Evolutionary conservation across 2,888 invertebrate genomes (phyloP).

Genomic region (Melanargia galathea): DNA sequence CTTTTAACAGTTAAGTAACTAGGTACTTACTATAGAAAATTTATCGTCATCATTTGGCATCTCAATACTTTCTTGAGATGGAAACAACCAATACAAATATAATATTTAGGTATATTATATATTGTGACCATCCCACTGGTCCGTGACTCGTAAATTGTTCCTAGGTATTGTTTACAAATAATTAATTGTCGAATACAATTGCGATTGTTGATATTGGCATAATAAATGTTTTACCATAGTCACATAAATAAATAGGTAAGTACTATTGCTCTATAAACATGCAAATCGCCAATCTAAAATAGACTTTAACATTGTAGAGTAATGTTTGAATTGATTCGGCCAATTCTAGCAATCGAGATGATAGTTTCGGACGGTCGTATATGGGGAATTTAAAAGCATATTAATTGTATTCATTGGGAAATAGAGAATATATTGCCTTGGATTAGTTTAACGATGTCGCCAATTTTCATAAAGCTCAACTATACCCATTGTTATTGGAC

Average conservation of each 20-base stretch:
- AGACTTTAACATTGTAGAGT: slow-evolving; percentile 41
- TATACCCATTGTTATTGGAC: slow-evolving; percentile 24
- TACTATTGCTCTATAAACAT: slow-evolving; percentile 36
- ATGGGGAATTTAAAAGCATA: slow-evolving; percentile 68
- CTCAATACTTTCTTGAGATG: too few relatives aligned
- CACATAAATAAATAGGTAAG: slow-evolving; percentile 56
- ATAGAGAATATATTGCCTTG: slow-evolving; percentile 79
- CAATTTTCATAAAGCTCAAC: slow-evolving; percentile 43
- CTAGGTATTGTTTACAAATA: slow-evolving; percentile 76
- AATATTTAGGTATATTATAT: too few relatives aligned
- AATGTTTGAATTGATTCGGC: slow-evolving; percentile 12
- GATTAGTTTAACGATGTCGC: slow-evolving; percentile 71
- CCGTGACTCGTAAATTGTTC: slow-evolving; percentile 51
- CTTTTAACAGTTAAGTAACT: too few relatives aligned
- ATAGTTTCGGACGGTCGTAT: slow-evolving; percentile 63
- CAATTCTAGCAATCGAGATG: slow-evolving; percentile 19
- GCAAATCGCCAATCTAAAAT: slow-evolving; percentile 40
- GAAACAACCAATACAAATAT: background rate
- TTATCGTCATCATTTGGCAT: too few relatives aligned
- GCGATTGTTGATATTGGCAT: slow-evolving; percentile 72
- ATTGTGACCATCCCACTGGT: slow-evolving; percentile 38
- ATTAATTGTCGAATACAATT: slow-evolving; percentile 79
- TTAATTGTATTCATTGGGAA: slow-evolving; percentile 77
- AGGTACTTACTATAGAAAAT: too few relatives aligned
- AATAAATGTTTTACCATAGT: slow-evolving; percentile 73